phyloP scores from a whole-genome alignment of 2,888 invertebrate species.

The Lycia hirtaria region DNA sequence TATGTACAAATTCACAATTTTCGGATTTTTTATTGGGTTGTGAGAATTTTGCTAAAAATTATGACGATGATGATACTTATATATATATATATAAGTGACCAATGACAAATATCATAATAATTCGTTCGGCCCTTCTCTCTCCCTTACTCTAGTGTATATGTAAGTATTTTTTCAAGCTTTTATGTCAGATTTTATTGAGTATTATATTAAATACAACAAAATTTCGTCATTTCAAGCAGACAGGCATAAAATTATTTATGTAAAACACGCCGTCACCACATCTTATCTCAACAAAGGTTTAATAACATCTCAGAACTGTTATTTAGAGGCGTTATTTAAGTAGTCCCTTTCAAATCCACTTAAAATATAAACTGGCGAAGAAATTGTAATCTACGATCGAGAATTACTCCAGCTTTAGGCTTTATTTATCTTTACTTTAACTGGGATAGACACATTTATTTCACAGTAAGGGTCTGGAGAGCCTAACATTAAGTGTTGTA shows the following conservation, averaged over 20 bases:
- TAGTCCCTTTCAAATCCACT: conserved; percentile 24
- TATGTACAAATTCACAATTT: no score
- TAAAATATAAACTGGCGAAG: conserved; percentile 13
- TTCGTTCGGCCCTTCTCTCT: no score
- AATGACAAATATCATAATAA: no score
- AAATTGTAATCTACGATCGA: conserved; percentile 27
- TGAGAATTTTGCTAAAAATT: no score
- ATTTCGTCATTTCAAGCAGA: background rate
- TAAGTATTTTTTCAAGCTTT: no score
- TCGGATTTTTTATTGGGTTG: no score
- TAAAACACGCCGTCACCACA: background rate
- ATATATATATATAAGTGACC: no score
- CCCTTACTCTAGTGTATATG: no score
- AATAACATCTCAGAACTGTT: conserved; percentile 14
- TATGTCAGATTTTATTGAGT: no score
- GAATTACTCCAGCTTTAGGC: conserved; percentile 15
- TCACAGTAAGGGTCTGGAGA: conserved; percentile 7
- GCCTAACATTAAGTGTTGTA: conserved; percentile 14
- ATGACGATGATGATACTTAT: no score
- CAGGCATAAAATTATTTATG: background rate
- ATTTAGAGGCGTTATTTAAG: conserved; percentile 1
- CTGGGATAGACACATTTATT: conserved; percentile 24
- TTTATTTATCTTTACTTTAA: conserved; percentile 25
- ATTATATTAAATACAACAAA: no score
- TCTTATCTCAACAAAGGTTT: conserved; percentile 7